Percentiles rank a stretch among this genome's conserved stretches.
Evolutionary conservation across 2,113 vertebrate species (phyloP).

Genomic region (Hippolais icterina): DNA sequence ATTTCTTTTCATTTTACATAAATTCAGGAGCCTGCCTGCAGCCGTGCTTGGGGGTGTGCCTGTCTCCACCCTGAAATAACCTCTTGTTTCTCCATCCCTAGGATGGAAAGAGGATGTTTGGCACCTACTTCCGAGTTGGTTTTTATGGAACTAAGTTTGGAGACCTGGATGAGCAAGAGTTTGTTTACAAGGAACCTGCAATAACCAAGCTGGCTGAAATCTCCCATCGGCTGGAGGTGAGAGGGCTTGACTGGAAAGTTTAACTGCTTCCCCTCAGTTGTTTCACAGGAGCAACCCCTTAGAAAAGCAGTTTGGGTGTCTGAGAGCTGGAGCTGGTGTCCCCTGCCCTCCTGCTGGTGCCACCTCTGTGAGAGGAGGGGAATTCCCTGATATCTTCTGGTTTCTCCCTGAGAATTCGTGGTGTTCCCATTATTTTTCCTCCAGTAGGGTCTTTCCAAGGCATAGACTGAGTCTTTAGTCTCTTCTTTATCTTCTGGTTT

Average conservation of each 20-base stretch:
- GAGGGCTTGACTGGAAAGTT: not conserved
- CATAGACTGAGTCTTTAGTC: not conserved
- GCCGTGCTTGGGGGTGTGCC: not conserved
- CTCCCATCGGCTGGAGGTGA: conserved; percentile 96
- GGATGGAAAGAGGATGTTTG: conserved; percentile 99
- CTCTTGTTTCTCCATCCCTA: conserved; percentile 71
- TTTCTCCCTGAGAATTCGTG: not conserved
- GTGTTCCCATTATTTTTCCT: not conserved
- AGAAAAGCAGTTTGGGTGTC: not conserved
- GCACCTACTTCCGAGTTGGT: conserved; percentile 97
- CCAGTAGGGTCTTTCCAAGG: not conserved
- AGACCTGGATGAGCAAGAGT: conserved; percentile 97
- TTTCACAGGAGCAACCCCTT: not conserved
- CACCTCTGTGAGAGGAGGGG: not conserved
- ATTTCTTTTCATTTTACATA: conserved; percentile 20
- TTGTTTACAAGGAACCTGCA: conserved; percentile 98
- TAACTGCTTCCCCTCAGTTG: not conserved
- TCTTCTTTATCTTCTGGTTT: not conserved
- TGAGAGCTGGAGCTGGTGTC: not conserved
- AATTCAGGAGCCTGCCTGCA: conserved; percentile 38
- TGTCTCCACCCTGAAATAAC: conserved; percentile 39
- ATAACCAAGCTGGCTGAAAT: conserved; percentile 98
- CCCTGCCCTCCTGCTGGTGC: not conserved
- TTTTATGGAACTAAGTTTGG: conserved; percentile 97
- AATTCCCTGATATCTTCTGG: no score